phyloP scores from a whole-genome alignment of 2,888 invertebrate species.

The Marasmarcha lunaedactyla region DNA sequence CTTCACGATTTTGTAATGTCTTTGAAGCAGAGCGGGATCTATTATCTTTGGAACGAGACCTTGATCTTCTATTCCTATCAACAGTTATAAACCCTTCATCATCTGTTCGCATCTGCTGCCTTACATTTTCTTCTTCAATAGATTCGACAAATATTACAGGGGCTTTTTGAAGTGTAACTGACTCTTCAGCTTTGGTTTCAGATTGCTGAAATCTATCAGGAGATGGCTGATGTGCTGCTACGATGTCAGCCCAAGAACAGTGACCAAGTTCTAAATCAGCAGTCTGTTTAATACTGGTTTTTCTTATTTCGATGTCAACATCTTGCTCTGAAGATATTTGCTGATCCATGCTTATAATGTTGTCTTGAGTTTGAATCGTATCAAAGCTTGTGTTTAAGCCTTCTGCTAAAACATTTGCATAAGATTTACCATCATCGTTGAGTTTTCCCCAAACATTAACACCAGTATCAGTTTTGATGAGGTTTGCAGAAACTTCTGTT shows the following conservation, averaged over 20 bases:
- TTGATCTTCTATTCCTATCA: conserved; percentile 55
- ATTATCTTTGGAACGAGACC: conserved; percentile 64
- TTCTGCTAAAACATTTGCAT: conserved; percentile 76
- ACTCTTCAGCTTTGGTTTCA: conserved; percentile 13
- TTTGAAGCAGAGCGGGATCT: conserved; percentile 36
- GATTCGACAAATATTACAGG: conserved; percentile 51
- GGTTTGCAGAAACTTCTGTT: not conserved
- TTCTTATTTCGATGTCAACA: conserved; percentile 16
- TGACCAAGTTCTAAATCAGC: conserved; percentile 13
- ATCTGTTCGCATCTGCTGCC: conserved; percentile 34
- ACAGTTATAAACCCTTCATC: conserved; percentile 61
- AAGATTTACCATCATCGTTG: conserved; percentile 74
- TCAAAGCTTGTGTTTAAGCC: conserved; percentile 20
- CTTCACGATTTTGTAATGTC: conserved; percentile 20
- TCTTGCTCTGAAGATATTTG: not conserved
- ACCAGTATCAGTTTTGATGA: conserved; percentile 11
- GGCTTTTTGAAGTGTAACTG: conserved; percentile 16
- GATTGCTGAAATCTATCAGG: conserved; percentile 34
- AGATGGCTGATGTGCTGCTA: conserved; percentile 37
- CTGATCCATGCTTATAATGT: conserved; percentile 6
- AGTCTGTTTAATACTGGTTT: conserved; percentile 12
- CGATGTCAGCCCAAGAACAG: conserved; percentile 55
- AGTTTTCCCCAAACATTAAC: conserved; percentile 63
- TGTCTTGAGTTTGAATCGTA: conserved; percentile 11
- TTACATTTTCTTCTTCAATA: conserved; percentile 28